A percentile compares a stretch with the other conserved stretches of the same genome.
phyloP scores from a whole-genome alignment of 1,140 invertebrate genomes.

The Drosophila gunungcola region DNA sequence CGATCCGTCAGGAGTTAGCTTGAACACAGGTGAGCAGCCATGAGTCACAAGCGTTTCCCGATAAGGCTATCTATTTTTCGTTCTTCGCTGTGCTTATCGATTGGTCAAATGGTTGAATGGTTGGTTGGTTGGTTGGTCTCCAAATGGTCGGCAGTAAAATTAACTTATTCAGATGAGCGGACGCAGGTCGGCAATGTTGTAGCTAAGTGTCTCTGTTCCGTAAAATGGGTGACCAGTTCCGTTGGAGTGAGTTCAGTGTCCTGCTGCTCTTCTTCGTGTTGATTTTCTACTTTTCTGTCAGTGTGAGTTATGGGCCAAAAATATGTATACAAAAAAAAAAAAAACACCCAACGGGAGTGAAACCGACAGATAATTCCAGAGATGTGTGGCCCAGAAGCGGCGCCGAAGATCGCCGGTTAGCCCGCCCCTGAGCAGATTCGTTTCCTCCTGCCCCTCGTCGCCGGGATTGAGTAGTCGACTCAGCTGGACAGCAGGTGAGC shows the following conservation, averaged over 20 bases:
- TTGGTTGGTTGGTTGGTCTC: neutral
- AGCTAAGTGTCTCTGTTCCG: constrained; percentile 1
- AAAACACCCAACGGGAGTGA: neutral
- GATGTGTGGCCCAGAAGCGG: constrained; percentile 29
- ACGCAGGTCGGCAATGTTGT: constrained; percentile 4
- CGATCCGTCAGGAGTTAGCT: constrained; percentile 27
- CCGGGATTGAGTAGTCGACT: constrained; percentile 14
- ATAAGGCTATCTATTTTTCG: constrained; percentile 34
- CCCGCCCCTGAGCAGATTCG: constrained; percentile 25
- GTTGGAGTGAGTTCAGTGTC: constrained; percentile 36
- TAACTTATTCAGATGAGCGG: constrained; percentile 24
- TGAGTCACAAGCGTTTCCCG: constrained; percentile 37
- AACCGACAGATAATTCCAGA: constrained; percentile 20
- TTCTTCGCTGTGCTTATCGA: constrained; percentile 19
- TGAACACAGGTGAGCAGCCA: constrained; percentile 39
- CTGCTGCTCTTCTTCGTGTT: constrained; percentile 29
- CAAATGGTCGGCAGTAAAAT: constrained; percentile 7
- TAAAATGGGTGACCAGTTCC: constrained; percentile 37
- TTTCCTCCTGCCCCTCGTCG: constrained; percentile 24
- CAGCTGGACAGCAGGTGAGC: constrained; percentile 45
- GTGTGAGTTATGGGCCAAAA: constrained; percentile 25
- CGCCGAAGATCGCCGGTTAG: constrained; percentile 1
- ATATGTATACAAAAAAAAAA: no score
- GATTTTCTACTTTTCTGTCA: constrained; percentile 24
- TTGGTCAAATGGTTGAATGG: neutral